These are phyloP conservation scores for Acanthiza pusilla DNA, from an alignment of 2,797 vertebrate genomes.

Conservation along the genomic window DNA sequence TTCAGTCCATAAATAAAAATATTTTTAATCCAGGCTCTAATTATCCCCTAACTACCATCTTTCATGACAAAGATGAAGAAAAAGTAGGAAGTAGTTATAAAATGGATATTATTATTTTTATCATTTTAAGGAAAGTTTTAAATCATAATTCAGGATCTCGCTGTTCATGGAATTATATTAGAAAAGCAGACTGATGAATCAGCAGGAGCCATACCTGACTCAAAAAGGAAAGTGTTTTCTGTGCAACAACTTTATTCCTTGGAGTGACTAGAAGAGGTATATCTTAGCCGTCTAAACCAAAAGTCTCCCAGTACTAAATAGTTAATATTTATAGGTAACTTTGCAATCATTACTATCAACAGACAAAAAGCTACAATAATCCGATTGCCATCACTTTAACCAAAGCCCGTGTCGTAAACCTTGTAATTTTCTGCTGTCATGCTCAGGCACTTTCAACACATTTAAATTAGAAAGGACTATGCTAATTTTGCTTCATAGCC, in stretches of 20 bases:
- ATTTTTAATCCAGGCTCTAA: not conserved
- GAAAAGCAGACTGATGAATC: not conserved
- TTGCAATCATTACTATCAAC: slow-evolving; percentile 60
- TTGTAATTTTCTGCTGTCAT: slow-evolving; percentile 79
- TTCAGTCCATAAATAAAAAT: not conserved
- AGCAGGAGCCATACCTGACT: not conserved
- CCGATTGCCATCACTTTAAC: slow-evolving; percentile 70
- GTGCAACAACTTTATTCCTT: not conserved
- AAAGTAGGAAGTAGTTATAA: not conserved
- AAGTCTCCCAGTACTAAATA: slow-evolving; percentile 40
- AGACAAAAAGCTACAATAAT: slow-evolving; percentile 67
- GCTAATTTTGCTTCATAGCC: slow-evolving; percentile 80
- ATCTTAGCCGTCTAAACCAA: not conserved
- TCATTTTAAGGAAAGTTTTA: not conserved
- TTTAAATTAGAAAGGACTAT: slow-evolving; percentile 83
- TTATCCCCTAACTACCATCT: not conserved
- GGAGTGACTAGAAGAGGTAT: not conserved
- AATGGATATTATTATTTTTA: not conserved
- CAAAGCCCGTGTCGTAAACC: slow-evolving; percentile 74
- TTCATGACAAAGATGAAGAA: not conserved
- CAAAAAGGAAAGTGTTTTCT: not conserved
- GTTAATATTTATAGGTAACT: slow-evolving; percentile 71
- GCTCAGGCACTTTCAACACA: slow-evolving; percentile 78
- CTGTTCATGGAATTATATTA: not conserved
- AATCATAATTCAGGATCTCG: not conserved